phyloP scores from a whole-genome alignment of 2,113 vertebrate species.

The Oreochromis niloticus region DNA sequence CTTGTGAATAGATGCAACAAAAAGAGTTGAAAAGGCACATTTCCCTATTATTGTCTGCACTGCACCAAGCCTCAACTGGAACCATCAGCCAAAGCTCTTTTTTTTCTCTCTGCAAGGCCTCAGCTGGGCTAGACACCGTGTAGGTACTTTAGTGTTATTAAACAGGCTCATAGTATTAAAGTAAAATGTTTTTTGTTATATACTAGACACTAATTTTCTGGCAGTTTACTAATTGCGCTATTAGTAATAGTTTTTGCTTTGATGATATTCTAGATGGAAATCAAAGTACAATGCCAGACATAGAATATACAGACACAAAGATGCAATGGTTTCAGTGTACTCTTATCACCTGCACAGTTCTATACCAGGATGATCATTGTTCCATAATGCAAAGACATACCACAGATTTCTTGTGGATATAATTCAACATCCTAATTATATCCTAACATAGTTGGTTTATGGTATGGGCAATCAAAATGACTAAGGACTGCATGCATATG shows the following conservation, averaged over 20 bases:
- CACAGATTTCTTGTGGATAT: background rate
- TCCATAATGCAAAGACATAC: background rate
- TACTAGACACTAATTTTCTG: background rate
- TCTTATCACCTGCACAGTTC: background rate
- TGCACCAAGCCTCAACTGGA: background rate
- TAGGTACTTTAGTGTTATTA: background rate
- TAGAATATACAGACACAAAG: background rate
- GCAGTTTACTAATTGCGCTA: background rate
- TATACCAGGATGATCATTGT: background rate
- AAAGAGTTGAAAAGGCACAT: background rate
- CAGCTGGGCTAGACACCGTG: background rate
- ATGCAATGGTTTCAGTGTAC: background rate
- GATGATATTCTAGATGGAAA: background rate
- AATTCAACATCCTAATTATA: background rate
- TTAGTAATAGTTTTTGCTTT: background rate
- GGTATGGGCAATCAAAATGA: background rate
- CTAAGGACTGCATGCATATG: background rate
- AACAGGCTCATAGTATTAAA: background rate
- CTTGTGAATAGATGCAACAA: background rate
- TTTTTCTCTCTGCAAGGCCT: background rate
- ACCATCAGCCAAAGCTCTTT: background rate
- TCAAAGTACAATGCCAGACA: background rate
- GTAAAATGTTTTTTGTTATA: background rate
- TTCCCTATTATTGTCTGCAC: slow-evolving; percentile 29
- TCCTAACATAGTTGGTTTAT: background rate